Conservation (phyloP, 1,140 invertebrate species). For the Asbolus verrucosus region DNA sequence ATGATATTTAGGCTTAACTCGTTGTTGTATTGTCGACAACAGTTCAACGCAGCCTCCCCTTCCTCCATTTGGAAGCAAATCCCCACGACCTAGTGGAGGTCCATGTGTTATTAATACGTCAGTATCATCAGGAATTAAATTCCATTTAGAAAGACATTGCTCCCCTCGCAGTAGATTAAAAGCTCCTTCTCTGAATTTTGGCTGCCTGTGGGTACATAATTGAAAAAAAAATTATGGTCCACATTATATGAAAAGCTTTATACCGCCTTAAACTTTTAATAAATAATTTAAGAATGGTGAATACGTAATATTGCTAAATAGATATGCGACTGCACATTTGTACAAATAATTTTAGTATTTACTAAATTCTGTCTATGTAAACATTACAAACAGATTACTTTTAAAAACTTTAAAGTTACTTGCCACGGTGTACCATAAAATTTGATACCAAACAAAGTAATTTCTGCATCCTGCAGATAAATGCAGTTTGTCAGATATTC, state of each 20-base stretch:
- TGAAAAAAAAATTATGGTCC: too few species aligned
- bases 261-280: too few species aligned
- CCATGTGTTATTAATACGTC: constrained; percentile 87
- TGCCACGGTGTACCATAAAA: constrained; percentile 90
- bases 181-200: constrained; percentile 84
- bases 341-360: too few species aligned
- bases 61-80: constrained; percentile 79
- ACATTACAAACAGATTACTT: too few species aligned
- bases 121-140: constrained; percentile 79
- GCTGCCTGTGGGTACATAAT: too few species aligned
- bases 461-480: constrained; percentile 80
- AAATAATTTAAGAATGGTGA: too few species aligned
- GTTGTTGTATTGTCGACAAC: constrained; percentile 78
- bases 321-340: too few species aligned
- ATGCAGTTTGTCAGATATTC: constrained; percentile 81
- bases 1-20: constrained; percentile 87
- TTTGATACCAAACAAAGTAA: constrained; percentile 80
- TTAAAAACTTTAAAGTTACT: constrained; percentile 52
- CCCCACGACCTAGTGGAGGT: constrained; percentile 83
- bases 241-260: too few species aligned
- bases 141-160: constrained; percentile 82
- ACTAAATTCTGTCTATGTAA: too few species aligned
- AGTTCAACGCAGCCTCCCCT: constrained; percentile 88
- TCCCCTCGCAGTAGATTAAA: constrained; percentile 82
- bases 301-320: too few species aligned